A percentile compares a stretch with the other conserved stretches of the same genome.
Conservation (phyloP, 2,113 vertebrate genomes). For the Aptenodytes forsteri region DNA sequence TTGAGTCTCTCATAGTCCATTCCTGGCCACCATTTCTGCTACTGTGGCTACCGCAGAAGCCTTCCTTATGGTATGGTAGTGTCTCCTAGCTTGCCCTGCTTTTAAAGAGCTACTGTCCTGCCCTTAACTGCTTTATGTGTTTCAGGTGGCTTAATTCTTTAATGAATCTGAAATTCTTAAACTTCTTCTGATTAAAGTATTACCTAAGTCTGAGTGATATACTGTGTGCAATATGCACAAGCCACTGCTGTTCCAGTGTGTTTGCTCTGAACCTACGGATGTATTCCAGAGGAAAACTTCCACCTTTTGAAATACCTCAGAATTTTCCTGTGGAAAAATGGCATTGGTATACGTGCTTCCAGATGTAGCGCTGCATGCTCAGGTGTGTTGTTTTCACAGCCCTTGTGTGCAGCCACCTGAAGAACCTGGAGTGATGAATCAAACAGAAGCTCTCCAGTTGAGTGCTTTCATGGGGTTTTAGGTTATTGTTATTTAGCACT, state of each 20-base stretch:
- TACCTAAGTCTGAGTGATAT: not conserved
- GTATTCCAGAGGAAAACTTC: not conserved
- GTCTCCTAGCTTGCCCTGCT: not conserved
- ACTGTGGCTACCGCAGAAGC: fast-evolving
- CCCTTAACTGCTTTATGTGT: not conserved
- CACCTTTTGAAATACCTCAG: not conserved
- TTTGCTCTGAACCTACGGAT: not conserved
- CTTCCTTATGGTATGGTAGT: not conserved
- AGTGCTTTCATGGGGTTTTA: not conserved
- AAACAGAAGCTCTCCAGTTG: not conserved
- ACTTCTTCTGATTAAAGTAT: not conserved
- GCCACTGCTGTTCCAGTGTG: not conserved
- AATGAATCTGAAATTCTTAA: not conserved
- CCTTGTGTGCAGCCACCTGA: not conserved
- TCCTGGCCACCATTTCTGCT: not conserved
- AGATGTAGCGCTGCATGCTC: not conserved
- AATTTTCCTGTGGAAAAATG: not conserved
- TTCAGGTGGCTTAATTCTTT: not conserved
- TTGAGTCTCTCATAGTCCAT: fast-evolving
- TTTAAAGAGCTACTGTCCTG: not conserved
- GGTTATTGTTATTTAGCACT: not conserved
- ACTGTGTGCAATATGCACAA: not conserved
- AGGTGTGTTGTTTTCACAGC: not conserved
- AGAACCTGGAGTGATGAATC: not conserved
- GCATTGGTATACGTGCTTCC: not conserved